Base-by-base conservation (phyloP, 2,888 invertebrate genomes). In the Drosophila falleni region DNA sequence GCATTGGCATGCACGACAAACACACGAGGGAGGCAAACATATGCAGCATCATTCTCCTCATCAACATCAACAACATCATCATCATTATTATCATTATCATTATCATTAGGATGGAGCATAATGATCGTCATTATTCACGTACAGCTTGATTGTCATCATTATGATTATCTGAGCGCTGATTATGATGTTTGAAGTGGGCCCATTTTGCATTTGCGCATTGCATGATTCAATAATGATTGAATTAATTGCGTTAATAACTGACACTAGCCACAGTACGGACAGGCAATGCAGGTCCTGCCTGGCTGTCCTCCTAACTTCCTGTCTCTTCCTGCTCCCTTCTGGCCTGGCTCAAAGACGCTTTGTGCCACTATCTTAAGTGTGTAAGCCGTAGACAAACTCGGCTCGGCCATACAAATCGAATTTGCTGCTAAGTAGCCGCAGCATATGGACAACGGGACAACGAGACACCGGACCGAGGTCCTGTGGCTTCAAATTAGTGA, bases 241-340 rank as follows among this genome's bases (percentile, higher is more conserved):
- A 91, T 92, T 92, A 92, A 92, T 92, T 92, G 92, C 92, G 91
- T 92, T 92, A 92, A 92, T 92, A 92, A 92, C 91, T 92, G 92
- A 92, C 92, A 91, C 92, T 89, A 90, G 70, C 73, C 63, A 47
- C 67, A 71, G 77, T 58, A 58, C 41, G 55, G 59, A 46, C 56
- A n/a, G 29, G 58, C 58, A 42, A 46, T 51, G 35, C 66, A 47
- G 46, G 37, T 31, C 41, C 33, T 50, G 33, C 16, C 49, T 49
- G 49, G 61, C 73, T 66, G 53, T 50, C n/a, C n/a, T n/a, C n/a
- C n/a, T n/a, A n/a, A n/a, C n/a, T 33, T 39, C n/a, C 46, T 60
- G 51, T 61, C 35, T 41, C 19, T 19, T 26, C 39, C 39, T 41
- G 35, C 6, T 16, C 10, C 10, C 39, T 31, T 29, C 29, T 29